Base-by-base conservation (phyloP, 2,888 invertebrate genomes). In the Dorcus parallelipipedus region DNA sequence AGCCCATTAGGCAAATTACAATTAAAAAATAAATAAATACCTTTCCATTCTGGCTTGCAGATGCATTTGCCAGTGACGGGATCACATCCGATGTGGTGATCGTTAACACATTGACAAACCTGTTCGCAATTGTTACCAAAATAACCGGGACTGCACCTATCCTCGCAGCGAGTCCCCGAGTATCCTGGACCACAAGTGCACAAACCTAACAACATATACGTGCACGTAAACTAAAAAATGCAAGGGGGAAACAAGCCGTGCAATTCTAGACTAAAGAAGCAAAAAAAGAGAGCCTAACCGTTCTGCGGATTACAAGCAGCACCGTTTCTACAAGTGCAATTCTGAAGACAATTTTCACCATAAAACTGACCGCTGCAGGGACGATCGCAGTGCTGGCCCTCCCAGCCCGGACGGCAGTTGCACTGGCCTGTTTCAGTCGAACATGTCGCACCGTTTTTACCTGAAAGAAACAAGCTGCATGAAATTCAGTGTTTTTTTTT, bases 131-230 rank as follows among this genome's bases (percentile, higher is more conserved):
- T 86, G 59, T 86, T 84, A 0, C 97, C 97, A 78, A 90, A 97
- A 69, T 76, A 84, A 26, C 92, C 91, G 10, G 82, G 78, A 14
- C 84, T 81, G 78, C 97, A 97, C 67, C 83, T 85, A 39, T 83
- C 82, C 69, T 90, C 87, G 77, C 97, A 97, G 51, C 83, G 82
- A 55, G 83, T 80, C 6, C 97, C 97, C 49, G 78, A 81, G 80
- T 82, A 97, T 23, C 97, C 97, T 60, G 91, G 84, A 0, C 89
- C 84, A 78, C 97, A 97, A 60, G 89, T 88, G 76, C 97, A 96
- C 63, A 81, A 82, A 68, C 90, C 90, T 90, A 63, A 59, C 38
- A 33, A 49, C 14, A 49, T 38, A 45, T 45, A 45, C 45, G 45
- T 45, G 45, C 45, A 45, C 23, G 45, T 42, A 7, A 42, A 45